Conservation (phyloP, 2,888 invertebrate genomes). For the Dynastes grantii region DNA sequence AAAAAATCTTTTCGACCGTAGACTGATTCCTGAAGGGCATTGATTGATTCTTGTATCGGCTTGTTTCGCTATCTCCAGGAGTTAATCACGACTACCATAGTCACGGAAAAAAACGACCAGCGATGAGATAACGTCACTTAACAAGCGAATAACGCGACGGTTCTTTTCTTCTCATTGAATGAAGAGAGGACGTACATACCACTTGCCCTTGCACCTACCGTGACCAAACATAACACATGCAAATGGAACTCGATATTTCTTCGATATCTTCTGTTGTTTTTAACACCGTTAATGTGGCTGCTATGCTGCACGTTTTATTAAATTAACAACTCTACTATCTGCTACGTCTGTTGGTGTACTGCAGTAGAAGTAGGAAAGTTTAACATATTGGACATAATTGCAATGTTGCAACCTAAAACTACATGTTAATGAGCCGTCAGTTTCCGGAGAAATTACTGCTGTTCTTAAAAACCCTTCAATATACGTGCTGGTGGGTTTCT, state of each 20-base stretch:
- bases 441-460: too few relatives aligned
- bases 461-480: too few relatives aligned
- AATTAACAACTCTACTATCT: too few relatives aligned
- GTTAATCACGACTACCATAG: constrained; percentile 31
- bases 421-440: too few relatives aligned
- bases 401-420: too few relatives aligned
- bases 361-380: too few relatives aligned
- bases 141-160: constrained; percentile 22
- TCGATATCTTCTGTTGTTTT: too few relatives aligned
- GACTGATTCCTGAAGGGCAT: constrained; percentile 32
- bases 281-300: too few relatives aligned
- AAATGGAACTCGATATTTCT: constrained; percentile 13
- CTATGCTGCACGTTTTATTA: too few relatives aligned
- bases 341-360: too few relatives aligned
- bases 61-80: constrained; percentile 38
- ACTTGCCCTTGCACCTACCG: constrained; percentile 37
- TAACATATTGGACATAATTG: too few relatives aligned
- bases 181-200: constrained; percentile 33
- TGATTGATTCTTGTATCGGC: constrained; percentile 43
- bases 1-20: constrained; percentile 37
- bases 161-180: constrained; percentile 19
- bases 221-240: constrained; percentile 32
- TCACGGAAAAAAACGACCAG: constrained; percentile 16
- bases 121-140: constrained; percentile 39
- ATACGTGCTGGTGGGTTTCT: too few relatives aligned